Evolutionary conservation across 2,888 invertebrate species (phyloP), one percentile per base, ranked within the genome.

Genomic region (Drosophila quasianomalipes): DNA sequence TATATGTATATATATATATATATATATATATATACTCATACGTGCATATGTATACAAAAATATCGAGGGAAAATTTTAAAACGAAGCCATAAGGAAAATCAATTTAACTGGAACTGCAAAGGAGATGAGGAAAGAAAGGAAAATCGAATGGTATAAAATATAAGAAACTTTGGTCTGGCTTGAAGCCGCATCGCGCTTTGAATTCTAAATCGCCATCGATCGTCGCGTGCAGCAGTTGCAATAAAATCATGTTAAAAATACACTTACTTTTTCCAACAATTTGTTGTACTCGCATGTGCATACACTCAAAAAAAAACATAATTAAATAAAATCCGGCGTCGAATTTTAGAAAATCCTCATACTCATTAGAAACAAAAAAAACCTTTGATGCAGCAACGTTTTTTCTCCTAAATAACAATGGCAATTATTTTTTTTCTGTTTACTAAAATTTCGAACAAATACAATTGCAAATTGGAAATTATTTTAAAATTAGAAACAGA

Each of bases 191-290:
- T 57, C 75, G 83, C 77, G 80, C 66, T 67, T 78, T 77, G 85
- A 83, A 85, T 85, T 74, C 59, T 39, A 88, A 87, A 81, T 75
- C 51, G 70, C 39, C 70, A 60, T 28, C 63, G 70, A 76, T 22
- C 85, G 83, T 85, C 83, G 85, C 83, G 85, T 85, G 85, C 83
- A 83, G 79, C 82, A 81, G 79, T 83, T 75, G 80, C 79, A 79
- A 85, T 85, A 85, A 83, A 88, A 80, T 85, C 74, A 83, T 85
- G 83, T 85, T 85, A 79, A 85, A 89, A 89, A 86, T 86, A 88
- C 76, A 84, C 79, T 73, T 68, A 47, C 41, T 16, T 44, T 26
- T 55, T 55, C 26, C 10, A 37, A 28, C 35, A 28, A 37, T 55
- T 55, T 55, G 28, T 55, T 19, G 35, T 19, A 54, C 26, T 26